Percentiles rank a stretch among this genome's conserved stretches.
These are phyloP conservation scores for Brenthis ino DNA, from an alignment of 2,888 invertebrate genomes.

Conservation along the genomic window DNA sequence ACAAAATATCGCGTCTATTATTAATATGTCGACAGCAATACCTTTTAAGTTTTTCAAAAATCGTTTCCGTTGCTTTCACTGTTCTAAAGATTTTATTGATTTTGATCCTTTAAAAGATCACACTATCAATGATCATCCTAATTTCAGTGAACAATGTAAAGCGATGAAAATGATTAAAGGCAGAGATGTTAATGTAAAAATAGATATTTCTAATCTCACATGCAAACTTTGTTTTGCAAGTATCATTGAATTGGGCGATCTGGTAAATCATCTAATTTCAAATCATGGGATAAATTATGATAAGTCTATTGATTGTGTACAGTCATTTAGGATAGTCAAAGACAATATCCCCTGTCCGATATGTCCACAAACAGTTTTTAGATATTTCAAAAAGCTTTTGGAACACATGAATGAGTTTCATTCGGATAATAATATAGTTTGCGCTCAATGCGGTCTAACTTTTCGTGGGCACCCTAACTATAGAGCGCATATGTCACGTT, in stretches of 20 bases:
- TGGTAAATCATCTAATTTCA: slow-evolving; percentile 46
- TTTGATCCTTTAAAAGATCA: slow-evolving; percentile 46
- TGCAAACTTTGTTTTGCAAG: slow-evolving; percentile 48
- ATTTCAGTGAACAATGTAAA: slow-evolving; percentile 44
- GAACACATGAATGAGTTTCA: slow-evolving; percentile 49
- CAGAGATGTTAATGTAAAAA: slow-evolving; percentile 43
- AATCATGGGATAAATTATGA: slow-evolving; percentile 47
- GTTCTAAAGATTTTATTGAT: slow-evolving; percentile 47
- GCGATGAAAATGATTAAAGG: slow-evolving; percentile 45
- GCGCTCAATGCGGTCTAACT: slow-evolving; percentile 46
- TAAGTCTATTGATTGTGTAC: slow-evolving; percentile 42
- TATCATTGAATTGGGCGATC: slow-evolving; percentile 39
- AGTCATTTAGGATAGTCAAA: slow-evolving; percentile 46
- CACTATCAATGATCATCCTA: slow-evolving; percentile 39
- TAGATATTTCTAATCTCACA: slow-evolving; percentile 47
- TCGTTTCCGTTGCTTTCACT: slow-evolving; percentile 53
- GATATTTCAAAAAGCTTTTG: slow-evolving; percentile 48
- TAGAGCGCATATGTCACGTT: slow-evolving; percentile 45
- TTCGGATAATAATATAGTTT: slow-evolving; percentile 46
- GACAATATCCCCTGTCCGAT: slow-evolving; percentile 46
- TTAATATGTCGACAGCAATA: slow-evolving; percentile 49
- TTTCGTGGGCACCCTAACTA: slow-evolving; percentile 46
- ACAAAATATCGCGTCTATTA: slow-evolving; percentile 44
- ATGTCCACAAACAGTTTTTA: slow-evolving; percentile 42
- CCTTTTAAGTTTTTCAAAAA: slow-evolving; percentile 55